Evolutionary conservation across 2,888 invertebrate species (phyloP).

Genomic region (Acrocyrtus sp.): DNA sequence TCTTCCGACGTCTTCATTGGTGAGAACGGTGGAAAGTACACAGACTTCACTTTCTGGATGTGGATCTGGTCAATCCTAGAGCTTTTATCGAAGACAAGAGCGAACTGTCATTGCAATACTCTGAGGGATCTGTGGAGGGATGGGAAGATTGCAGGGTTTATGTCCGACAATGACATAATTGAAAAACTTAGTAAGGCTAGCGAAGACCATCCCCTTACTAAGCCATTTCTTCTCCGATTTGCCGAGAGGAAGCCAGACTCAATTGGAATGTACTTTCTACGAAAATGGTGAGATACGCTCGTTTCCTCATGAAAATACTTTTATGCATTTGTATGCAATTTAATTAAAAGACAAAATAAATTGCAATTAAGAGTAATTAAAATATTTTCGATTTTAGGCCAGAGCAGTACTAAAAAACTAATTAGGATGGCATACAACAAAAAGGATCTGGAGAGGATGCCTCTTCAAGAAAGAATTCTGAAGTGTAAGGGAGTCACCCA

Average conservation of each 20-base stretch:
- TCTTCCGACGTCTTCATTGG: no score
- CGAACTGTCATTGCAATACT: slow-evolving; percentile 13
- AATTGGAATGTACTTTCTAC: slow-evolving; percentile 26
- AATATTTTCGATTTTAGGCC: no score
- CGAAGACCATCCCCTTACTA: no score
- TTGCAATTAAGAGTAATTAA: no score
- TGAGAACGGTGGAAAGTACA: background rate
- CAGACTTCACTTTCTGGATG: slow-evolving; percentile 15
- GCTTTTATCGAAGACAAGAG: slow-evolving; percentile 29
- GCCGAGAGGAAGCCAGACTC: slow-evolving; percentile 14
- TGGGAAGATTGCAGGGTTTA: slow-evolving; percentile 32
- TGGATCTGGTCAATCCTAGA: slow-evolving; percentile 28
- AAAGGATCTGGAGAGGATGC: slow-evolving; percentile 28
- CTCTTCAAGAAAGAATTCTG: slow-evolving; percentile 36
- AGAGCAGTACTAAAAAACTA: no score
- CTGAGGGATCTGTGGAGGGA: slow-evolving; percentile 23
- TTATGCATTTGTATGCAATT: no score
- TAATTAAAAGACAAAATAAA: no score
- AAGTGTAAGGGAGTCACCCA: background rate
- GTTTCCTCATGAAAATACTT: no score
- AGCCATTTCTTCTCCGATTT: slow-evolving; percentile 36
- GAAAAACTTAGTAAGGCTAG: no score
- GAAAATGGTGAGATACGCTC: no score
- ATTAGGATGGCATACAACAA: no score
- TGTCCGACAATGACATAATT: slow-evolving; percentile 7